Evolutionary conservation across 2,797 vertebrate genomes (phyloP), one percentile per base, ranked within the genome.

Genomic region (Gambusia yucatana): DNA sequence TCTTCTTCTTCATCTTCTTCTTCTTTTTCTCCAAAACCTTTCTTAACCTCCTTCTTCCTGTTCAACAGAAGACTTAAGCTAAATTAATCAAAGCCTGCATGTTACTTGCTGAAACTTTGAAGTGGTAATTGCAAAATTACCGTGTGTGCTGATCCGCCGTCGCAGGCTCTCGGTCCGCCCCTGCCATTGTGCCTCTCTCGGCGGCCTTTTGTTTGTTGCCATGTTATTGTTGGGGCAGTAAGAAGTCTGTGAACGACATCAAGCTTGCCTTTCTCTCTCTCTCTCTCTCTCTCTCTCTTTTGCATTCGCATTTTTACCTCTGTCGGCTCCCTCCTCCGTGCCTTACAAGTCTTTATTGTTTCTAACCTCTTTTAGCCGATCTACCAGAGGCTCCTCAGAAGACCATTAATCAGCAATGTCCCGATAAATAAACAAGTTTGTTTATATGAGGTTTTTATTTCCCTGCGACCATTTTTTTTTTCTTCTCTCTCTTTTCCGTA

Each of bases 41-140:
- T 94, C 90, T 82, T 84, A 94, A 95, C 91, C 95, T 87, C 86
- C 92, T 93, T 95, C 95, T 95, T 93, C 94, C 92, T 93, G 89
- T 90, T 84, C 91, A 91, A 82, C 89, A 93, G 91, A 95, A 89
- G 92, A 96, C 93, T 95, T 96, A 88, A 92, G 93, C 93, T 95
- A 96, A 97, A 96, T 96, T 92, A 96, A 96, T 95, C 94, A 95
- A 95, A 96, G 94, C 93, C 89, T 90, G 83, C 86, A 86, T 89
- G 86, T 94, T 94, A 95, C 92, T 95, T 95, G 93, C 91, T 89
- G 93, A 52, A 86, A 87, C 94, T 95, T 95, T 95, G 94, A 95
- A 96, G 95, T 95, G 86, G 88, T 94, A 95, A 96, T 96, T 96
- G 93, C 86, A 89, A 93, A 95, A 95, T 92, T 78, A 91, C 94